phyloP scores from a whole-genome alignment of 1,140 invertebrate genomes.

The Musca domestica region DNA sequence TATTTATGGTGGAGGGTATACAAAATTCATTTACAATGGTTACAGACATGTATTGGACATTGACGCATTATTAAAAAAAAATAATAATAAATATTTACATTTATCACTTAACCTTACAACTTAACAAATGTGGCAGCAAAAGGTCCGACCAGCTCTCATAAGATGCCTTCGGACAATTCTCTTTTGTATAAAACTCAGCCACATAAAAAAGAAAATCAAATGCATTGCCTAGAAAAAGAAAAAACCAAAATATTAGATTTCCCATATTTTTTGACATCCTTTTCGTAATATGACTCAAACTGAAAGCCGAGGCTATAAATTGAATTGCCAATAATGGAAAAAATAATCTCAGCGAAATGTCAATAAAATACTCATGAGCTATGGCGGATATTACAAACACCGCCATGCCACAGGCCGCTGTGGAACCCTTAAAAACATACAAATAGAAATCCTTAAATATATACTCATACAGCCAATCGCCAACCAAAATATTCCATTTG shows the following conservation, averaged over 20 bases:
- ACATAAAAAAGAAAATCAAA: conserved; percentile 74
- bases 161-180: conserved; percentile 66
- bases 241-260: conserved; percentile 81
- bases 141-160: conserved; percentile 34
- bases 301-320: conserved; percentile 60
- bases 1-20: too few relatives aligned
- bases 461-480: conserved; percentile 92
- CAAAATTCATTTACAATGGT: too few relatives aligned
- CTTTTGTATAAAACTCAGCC: conserved; percentile 81
- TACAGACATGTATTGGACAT: too few relatives aligned
- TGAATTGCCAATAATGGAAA: conserved; percentile 85
- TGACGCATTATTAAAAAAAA: too few relatives aligned
- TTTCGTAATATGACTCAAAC: too few relatives aligned
- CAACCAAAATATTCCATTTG: conserved; percentile 93
- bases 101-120: too few relatives aligned
- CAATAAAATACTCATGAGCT: conserved; percentile 84
- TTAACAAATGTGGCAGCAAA: conserved; percentile 52
- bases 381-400: conserved; percentile 69
- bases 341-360: conserved; percentile 77
- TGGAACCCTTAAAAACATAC: conserved; percentile 55
- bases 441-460: conserved; percentile 83
- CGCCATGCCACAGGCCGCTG: conserved; percentile 58
- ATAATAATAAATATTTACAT: too few relatives aligned
- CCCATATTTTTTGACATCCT: too few relatives aligned
- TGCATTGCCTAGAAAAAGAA: conserved; percentile 74